Evolutionary conservation across 1,140 invertebrate genomes (phyloP).

Genomic region (Rhopalosiphum maidis): DNA sequence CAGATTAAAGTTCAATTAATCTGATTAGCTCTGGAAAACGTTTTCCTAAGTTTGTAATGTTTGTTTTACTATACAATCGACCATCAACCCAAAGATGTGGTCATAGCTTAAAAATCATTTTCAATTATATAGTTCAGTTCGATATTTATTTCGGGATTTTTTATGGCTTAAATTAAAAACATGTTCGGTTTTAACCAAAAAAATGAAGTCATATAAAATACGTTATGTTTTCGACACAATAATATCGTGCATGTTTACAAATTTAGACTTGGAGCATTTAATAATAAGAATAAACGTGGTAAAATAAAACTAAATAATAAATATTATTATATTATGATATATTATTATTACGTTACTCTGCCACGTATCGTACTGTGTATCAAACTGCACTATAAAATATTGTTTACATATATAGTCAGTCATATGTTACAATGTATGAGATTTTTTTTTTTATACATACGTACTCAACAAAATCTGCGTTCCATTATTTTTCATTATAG

Average conservation of each 20-base stretch:
- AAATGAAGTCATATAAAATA: no score
- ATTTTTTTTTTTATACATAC: background rate
- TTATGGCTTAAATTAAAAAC: background rate
- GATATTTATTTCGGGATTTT: background rate
- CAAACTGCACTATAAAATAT: background rate
- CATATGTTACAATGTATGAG: background rate
- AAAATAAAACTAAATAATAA: background rate
- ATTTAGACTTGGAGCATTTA: background rate
- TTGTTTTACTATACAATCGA: no score
- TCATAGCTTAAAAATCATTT: background rate
- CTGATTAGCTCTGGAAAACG: background rate
- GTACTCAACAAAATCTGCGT: background rate
- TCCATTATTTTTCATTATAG: conserved; percentile 23
- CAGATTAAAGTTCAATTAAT: no score
- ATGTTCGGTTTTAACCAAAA: background rate
- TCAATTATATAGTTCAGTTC: background rate
- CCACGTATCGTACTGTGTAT: background rate
- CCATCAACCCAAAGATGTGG: no score
- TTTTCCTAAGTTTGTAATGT: no score
- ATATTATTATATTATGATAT: background rate
- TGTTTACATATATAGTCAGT: background rate
- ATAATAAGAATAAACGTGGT: background rate
- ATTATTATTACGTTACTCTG: background rate
- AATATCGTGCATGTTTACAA: background rate
- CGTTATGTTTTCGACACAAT: no score